Evolutionary conservation across 2,797 vertebrate species (phyloP).

Genomic region (Helicolenus hilgendorfi): DNA sequence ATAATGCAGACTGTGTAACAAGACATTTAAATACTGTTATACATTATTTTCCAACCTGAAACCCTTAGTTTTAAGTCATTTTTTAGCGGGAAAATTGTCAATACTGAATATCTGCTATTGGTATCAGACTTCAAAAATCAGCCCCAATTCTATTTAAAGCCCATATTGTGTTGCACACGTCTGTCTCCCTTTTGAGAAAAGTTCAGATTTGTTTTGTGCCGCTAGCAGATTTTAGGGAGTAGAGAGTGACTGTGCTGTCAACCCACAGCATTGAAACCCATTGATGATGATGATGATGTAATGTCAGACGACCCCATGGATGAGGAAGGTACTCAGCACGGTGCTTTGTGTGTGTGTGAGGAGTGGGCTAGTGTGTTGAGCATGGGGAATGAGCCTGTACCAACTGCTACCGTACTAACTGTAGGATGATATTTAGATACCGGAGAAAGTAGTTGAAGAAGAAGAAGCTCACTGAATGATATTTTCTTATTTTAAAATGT

Average conservation of each 20-base stretch:
- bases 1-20: neutral
- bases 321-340: conserved; percentile 88
- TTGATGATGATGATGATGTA: conserved; percentile 91
- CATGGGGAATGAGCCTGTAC: conserved; percentile 24
- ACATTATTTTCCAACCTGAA: no score
- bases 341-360: conserved; percentile 31
- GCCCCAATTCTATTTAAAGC: neutral
- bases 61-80: neutral
- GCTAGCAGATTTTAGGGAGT: neutral
- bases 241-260: conserved; percentile 78
- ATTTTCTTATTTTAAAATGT: neutral
- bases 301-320: conserved; percentile 92
- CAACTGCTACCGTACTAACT: neutral
- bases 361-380: conserved; percentile 5
- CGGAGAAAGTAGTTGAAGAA: neutral
- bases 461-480: neutral
- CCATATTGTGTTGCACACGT: neutral
- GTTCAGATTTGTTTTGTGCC: neutral
- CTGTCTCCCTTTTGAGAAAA: neutral
- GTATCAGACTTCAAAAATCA: neutral
- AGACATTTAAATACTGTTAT: neutral
- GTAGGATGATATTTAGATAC: neutral
- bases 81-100: neutral
- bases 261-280: conserved; percentile 87
- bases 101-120: neutral